Base-by-base conservation (phyloP, 2,888 invertebrate species). In the Hirudinaria manillensis region DNA sequence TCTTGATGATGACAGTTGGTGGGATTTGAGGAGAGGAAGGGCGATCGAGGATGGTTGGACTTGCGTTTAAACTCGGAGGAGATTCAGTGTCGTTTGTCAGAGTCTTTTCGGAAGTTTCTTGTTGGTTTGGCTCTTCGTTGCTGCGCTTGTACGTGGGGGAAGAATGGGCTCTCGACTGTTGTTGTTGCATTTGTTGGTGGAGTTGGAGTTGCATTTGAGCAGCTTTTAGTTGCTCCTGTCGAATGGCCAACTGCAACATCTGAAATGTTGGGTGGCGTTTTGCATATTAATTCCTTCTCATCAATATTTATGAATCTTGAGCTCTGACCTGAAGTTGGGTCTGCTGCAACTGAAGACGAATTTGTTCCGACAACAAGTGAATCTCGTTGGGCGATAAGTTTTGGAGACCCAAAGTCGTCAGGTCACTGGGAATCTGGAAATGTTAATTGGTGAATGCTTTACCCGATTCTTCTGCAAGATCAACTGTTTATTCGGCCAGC, bases 131-230 rank as follows among this genome's bases (percentile, higher is more conserved):
- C 45, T 45, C 45, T 45, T 45, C 45, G 45, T 45, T 45, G 45
- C 1, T 45, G 45, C 45, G 45, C 45, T 45, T 45, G 45, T 45
- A 10, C 45, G 45, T 16, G 13, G 45, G 45, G 16, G 45, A 45
- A 10, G 16, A 45, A 45, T 16, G 45, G 16, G 16, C 45, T 45
- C 45, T 45, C 16, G 45, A 27, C 10, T 61, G 68, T 72, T 53
- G 51, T 29, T 75, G 76, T 72, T 75, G 77, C 2, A 72, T 70
- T 36, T 75, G 76, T 70, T 78, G 78, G 32, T 73, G 75, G n/a
- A 76, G 71, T 65, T 78, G 75, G 34, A 75, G 74, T 53, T 76
- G 76, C 45, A 76, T 38, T 74, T 77, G 77, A 21, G 76, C 61
- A 19, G 76, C 76, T 32, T 76, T 74, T n/a, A 76, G 67, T 65